A percentile compares a stretch with the other conserved stretches of the same genome.
Conservation (phyloP, 2,888 invertebrate species). For the Heliconius hortense region DNA sequence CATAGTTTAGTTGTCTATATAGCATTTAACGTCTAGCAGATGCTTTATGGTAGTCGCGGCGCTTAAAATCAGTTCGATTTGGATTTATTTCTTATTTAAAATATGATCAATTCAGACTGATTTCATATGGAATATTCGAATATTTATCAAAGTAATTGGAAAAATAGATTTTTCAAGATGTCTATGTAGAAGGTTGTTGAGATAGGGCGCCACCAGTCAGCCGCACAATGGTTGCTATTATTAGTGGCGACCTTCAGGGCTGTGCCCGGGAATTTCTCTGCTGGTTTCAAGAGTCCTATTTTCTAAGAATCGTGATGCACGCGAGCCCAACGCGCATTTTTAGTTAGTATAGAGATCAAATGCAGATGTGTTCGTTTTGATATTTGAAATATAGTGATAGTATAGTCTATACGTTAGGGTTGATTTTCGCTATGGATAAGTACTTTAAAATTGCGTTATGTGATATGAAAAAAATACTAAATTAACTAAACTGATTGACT, state of each 20-base stretch:
- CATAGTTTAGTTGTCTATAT: conserved; percentile 58
- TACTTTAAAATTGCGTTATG: background rate
- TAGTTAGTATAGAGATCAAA: conserved; percentile 44
- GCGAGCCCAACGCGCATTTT: conserved; percentile 67
- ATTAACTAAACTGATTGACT: too few relatives aligned
- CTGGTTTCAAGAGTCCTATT: conserved; percentile 62
- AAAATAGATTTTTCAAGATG: background rate
- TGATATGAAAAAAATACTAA: background rate
- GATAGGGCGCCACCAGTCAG: conserved; percentile 47
- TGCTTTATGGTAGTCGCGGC: conserved; percentile 60
- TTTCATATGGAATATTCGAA: background rate
- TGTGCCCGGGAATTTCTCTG: conserved; percentile 60
- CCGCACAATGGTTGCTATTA: conserved; percentile 57
- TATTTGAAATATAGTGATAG: background rate
- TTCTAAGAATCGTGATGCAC: conserved; percentile 70
- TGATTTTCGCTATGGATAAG: background rate
- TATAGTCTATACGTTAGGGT: background rate
- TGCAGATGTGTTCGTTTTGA: conserved; percentile 25
- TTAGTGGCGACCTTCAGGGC: conserved; percentile 72
- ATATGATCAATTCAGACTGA: background rate
- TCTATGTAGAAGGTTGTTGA: conserved; percentile 14
- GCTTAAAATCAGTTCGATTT: conserved; percentile 45
- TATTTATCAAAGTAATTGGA: background rate
- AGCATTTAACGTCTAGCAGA: conserved; percentile 65
- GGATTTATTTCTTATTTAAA: conserved; percentile 24